phyloP scores from a whole-genome alignment of 92 coral and sea anemone genomes.

The Isaurus tuberculatus region DNA sequence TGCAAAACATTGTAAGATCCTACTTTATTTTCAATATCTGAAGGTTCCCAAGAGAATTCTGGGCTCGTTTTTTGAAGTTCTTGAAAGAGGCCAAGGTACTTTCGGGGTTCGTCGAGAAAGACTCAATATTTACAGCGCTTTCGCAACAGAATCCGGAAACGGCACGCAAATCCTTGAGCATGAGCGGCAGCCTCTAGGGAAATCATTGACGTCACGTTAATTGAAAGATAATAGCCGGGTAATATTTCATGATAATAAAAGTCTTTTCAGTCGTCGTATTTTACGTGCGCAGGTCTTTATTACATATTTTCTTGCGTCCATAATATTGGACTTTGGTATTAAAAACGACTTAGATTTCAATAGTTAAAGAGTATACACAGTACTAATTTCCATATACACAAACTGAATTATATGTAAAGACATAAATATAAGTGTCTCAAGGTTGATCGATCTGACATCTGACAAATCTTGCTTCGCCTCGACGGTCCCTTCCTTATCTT shows the following conservation, averaged over 20 bases:
- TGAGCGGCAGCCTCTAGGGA: slow-evolving; percentile 3
- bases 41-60: neutral
- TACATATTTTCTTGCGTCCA: neutral
- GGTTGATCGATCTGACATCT: too few relatives aligned
- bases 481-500: too few relatives aligned
- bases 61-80: neutral
- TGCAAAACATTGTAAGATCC: neutral
- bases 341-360: too few relatives aligned
- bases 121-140: neutral
- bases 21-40: neutral
- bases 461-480: too few relatives aligned
- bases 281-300: neutral
- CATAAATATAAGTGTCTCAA: too few relatives aligned
- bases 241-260: neutral
- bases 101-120: neutral
- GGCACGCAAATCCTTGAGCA: neutral
- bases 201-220: slow-evolving; percentile 12
- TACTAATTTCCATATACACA: too few relatives aligned
- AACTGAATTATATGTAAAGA: too few relatives aligned
- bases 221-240: slow-evolving; percentile 12
- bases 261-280: slow-evolving; percentile 8
- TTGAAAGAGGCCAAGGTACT: neutral
- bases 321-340: too few relatives aligned
- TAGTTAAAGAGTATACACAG: neutral
- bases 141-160: slow-evolving; percentile 32